These are phyloP conservation scores for Rhinoderma darwinii DNA, from an alignment of 2,113 vertebrate genomes.

Conservation along the genomic window DNA sequence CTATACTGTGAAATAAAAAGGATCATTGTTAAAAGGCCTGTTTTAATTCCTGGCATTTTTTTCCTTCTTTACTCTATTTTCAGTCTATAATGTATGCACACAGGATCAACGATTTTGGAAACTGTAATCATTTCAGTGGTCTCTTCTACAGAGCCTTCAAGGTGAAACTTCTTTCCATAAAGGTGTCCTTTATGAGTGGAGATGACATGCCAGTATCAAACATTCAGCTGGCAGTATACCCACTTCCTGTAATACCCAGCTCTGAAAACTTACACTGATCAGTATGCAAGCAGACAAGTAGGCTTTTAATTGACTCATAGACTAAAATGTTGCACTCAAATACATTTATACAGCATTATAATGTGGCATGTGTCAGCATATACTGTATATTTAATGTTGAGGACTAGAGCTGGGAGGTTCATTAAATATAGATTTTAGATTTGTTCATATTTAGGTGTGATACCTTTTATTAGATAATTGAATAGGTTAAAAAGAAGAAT, in stretches of 20 bases:
- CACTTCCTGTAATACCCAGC: constrained; percentile 62
- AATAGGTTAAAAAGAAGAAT: neutral
- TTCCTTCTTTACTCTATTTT: constrained; percentile 62
- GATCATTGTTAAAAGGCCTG: constrained; percentile 59
- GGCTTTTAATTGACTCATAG: constrained; percentile 60
- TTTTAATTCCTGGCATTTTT: constrained; percentile 61
- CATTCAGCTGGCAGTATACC: constrained; percentile 56
- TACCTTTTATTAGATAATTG: neutral
- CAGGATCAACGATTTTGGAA: constrained; percentile 62
- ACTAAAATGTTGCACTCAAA: neutral
- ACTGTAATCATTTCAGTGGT: constrained; percentile 56
- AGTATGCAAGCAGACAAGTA: constrained; percentile 61
- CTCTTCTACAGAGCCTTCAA: constrained; percentile 18
- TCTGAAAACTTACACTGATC: constrained; percentile 66
- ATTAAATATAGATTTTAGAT: neutral
- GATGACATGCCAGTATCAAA: constrained; percentile 46
- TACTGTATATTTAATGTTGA: neutral
- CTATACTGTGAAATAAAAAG: constrained; percentile 23
- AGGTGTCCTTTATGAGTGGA: constrained; percentile 59
- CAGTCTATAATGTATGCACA: constrained; percentile 56
- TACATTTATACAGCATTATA: neutral
- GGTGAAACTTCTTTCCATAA: constrained; percentile 60
- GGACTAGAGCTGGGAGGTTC: neutral
- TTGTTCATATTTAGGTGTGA: neutral
- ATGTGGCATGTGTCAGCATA: neutral